A percentile compares a stretch with the other conserved stretches of the same genome.
These are phyloP conservation scores for Odontamblyopus rebecca DNA, from an alignment of 2,797 vertebrate species.

Conservation along the genomic window DNA sequence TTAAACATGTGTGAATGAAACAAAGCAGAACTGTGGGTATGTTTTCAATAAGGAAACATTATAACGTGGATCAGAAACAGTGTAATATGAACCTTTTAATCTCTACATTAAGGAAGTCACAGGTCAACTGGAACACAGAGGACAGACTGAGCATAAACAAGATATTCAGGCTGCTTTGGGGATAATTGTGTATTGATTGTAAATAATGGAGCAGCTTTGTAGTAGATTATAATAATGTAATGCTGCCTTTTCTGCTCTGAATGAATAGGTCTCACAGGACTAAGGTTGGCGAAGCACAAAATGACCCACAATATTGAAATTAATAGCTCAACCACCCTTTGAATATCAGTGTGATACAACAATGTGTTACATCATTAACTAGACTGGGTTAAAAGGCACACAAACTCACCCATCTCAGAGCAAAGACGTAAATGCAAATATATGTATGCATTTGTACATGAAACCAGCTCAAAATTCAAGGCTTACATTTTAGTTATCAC, in stretches of 20 bases:
- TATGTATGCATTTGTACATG: not conserved
- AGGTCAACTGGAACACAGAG: constrained; percentile 48
- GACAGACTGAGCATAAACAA: constrained; percentile 63
- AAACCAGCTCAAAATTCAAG: not conserved
- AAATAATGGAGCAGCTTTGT: constrained; percentile 67
- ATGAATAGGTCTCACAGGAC: constrained; percentile 15
- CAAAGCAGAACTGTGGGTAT: too few species aligned
- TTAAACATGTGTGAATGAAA: too few species aligned
- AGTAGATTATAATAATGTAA: constrained; percentile 64
- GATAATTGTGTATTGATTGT: constrained; percentile 79
- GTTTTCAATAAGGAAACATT: too few species aligned
- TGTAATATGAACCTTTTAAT: not conserved
- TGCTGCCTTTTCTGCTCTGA: constrained; percentile 49
- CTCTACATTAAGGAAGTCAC: constrained; percentile 18
- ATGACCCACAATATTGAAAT: constrained; percentile 1
- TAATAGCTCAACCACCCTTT: not conserved
- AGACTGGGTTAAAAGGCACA: not conserved
- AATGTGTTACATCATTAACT: not conserved
- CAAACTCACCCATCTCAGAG: not conserved
- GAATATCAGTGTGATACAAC: not conserved
- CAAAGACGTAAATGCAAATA: not conserved
- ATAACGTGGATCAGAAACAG: too few species aligned
- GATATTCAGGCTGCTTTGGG: constrained; percentile 52
- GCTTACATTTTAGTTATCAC: too few species aligned
- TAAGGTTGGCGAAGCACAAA: constrained; percentile 16